Evolutionary conservation across 2,113 vertebrate species (phyloP), one percentile per base, ranked within the genome.

Genomic region (Callipepla californica): DNA sequence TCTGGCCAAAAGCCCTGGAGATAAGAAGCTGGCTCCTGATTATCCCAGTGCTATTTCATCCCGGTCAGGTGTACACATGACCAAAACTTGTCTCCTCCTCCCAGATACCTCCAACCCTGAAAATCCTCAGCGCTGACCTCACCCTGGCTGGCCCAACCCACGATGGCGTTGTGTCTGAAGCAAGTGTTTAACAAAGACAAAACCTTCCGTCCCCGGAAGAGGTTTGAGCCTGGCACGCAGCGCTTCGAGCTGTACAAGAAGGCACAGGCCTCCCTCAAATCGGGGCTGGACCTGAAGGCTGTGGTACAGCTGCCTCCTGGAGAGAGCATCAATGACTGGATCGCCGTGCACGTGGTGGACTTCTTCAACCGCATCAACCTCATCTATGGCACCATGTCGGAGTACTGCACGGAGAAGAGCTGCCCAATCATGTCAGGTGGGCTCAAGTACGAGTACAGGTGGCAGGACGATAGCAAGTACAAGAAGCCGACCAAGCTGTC

Each of bases 311-410:
- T 99, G 66, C 99, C 99, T 0, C 98, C 98, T 0, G 99, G 98
- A 0, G 99, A 99, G 93, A 99, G 94, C 95, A 98, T 99, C 91
- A 98, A 98, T 0, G 99, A 99, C 96, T 99, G 99, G 99, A 98
- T 99, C 0, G 99, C 99, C 0, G 99, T 99, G 94, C 99, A 99
- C 2, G 98, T 99, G 62, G 99, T 99, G 96, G 99, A 99, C 97
- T 99, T 99, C 97, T 99, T 99, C 92, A 99, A 99, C 95, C 98
- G 99, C 78, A 99, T 99, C 96, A 99, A 99, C 97, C 98, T 99
- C 93, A 99, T 99, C 97, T 99, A 99, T 0, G 99, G 99, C 94
- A 99, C 99, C n/a, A 98, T 99, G 97, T 98, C 99, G 0, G 99
- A 99, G 89, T 99, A 97, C 97, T 99, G 99, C 97, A 98, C 98